A percentile compares a stretch with the other conserved stretches of the same genome.
Conservation (phyloP, 2,888 invertebrate species). For the Trichopria drosophilae region DNA sequence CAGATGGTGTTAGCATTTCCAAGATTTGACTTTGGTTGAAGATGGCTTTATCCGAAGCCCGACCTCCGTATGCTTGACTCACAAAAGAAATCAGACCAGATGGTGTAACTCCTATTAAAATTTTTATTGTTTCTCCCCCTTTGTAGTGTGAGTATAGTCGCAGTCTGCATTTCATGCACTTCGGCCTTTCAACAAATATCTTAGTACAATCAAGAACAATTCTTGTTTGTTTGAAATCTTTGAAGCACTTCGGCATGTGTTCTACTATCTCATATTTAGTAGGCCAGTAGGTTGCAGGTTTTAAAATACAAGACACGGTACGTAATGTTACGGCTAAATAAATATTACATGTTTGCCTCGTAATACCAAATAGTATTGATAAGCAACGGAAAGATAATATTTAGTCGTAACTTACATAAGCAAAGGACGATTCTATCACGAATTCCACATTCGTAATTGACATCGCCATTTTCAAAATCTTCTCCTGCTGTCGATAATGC, state of each 20-base stretch:
- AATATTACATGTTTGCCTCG: no score
- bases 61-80: slow-evolving; percentile 14
- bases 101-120: slow-evolving; percentile 3
- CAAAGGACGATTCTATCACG: neutral
- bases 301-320: no score
- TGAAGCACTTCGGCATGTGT: slow-evolving; percentile 16
- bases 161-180: slow-evolving; percentile 16
- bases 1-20: slow-evolving; percentile 9
- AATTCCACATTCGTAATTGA: no score
- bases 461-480: no score
- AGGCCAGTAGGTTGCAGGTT: no score
- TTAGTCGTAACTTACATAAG: slow-evolving; percentile 1
- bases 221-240: slow-evolving; percentile 7
- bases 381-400: no score
- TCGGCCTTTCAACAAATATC: slow-evolving; percentile 14
- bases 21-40: neutral
- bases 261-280: slow-evolving; percentile 5
- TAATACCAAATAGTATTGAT: no score
- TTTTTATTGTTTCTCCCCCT: slow-evolving; percentile 7
- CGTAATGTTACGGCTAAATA: no score
- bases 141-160: slow-evolving; percentile 21
- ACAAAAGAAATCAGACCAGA: no score
- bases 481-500: no score
- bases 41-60: slow-evolving; percentile 18
- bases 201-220: slow-evolving; percentile 21